phyloP scores from a whole-genome alignment of 92 coral and sea anemone species.

The Bergia sp. region DNA sequence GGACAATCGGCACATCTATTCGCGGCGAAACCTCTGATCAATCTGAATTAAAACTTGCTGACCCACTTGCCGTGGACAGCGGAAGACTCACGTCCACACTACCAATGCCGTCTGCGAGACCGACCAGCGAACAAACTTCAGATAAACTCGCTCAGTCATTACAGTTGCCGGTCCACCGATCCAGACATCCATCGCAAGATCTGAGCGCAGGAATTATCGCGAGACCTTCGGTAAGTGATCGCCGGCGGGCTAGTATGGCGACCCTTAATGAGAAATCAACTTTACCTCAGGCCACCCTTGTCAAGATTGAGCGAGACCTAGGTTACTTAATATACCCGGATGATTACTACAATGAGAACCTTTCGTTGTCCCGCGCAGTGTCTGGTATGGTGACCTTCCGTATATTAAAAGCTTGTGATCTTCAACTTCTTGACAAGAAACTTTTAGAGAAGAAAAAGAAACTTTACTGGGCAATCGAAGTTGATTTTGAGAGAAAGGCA shows the following conservation, averaged over 20 bases:
- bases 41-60: not conserved
- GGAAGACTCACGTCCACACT: not conserved
- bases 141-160: not conserved
- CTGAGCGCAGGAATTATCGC: not conserved
- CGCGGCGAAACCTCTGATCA: not conserved
- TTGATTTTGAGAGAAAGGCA: slow-evolving; percentile 93
- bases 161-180: not conserved
- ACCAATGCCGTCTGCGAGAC: not conserved
- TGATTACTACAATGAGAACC: slow-evolving; percentile 66
- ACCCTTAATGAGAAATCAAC: slow-evolving; percentile 21
- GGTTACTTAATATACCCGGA: slow-evolving; percentile 86
- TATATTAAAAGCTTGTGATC: slow-evolving; percentile 73
- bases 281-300: slow-evolving; percentile 24
- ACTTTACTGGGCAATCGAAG: slow-evolving; percentile 85
- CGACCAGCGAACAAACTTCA: not conserved
- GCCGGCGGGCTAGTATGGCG: slow-evolving; percentile 25
- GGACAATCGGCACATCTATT: not conserved
- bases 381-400: slow-evolving; percentile 93
- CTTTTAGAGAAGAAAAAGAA: slow-evolving; percentile 79
- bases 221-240: slow-evolving; percentile 12
- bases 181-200: slow-evolving; percentile 2
- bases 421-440: slow-evolving; percentile 65
- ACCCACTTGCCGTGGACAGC: not conserved
- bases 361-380: slow-evolving; percentile 77
- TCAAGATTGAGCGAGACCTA: slow-evolving; percentile 68